Conservation (phyloP, 2,888 invertebrate genomes). For the Operophtera brumata region DNA sequence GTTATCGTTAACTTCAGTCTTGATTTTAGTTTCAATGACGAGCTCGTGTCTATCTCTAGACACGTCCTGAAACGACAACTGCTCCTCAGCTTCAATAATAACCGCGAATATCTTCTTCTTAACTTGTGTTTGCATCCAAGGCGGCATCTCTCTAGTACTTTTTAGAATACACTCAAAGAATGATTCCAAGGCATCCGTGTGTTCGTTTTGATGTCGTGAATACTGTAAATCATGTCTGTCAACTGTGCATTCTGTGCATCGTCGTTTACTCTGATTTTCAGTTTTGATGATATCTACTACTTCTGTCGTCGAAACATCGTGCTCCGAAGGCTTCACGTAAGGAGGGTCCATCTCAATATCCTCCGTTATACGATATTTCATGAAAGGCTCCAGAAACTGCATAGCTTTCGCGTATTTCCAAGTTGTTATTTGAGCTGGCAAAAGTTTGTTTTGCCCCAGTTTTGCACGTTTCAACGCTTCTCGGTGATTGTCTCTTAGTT, state of each 20-base stretch:
- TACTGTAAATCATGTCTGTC: constrained; percentile 24
- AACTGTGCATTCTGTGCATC: constrained; percentile 37
- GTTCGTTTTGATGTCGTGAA: constrained; percentile 28
- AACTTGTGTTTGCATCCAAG: constrained; percentile 73
- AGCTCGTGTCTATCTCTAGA: constrained; percentile 25
- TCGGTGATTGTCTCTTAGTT: constrained; percentile 68
- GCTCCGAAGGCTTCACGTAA: constrained; percentile 40
- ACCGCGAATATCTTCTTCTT: constrained; percentile 73
- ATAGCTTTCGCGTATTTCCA: constrained; percentile 75
- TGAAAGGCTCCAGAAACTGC: constrained; percentile 73
- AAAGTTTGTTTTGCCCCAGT: constrained; percentile 67
- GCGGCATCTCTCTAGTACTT: constrained; percentile 68
- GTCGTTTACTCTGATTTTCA: constrained; percentile 44
- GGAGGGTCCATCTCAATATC: constrained; percentile 64
- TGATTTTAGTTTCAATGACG: constrained; percentile 54
- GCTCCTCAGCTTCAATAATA: constrained; percentile 69
- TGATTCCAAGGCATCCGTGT: constrained; percentile 60
- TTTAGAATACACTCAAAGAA: constrained; percentile 68
- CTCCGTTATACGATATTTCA: constrained; percentile 73
- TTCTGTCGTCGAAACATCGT: constrained; percentile 57
- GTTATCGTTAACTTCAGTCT: constrained; percentile 55
- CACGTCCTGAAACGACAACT: constrained; percentile 47
- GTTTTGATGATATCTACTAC: constrained; percentile 32
- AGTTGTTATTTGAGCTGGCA: constrained; percentile 72
- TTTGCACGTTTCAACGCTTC: constrained; percentile 72